phyloP scores from a whole-genome alignment of 2,888 invertebrate species.

The Scaptomyza cyrtandrae region DNA sequence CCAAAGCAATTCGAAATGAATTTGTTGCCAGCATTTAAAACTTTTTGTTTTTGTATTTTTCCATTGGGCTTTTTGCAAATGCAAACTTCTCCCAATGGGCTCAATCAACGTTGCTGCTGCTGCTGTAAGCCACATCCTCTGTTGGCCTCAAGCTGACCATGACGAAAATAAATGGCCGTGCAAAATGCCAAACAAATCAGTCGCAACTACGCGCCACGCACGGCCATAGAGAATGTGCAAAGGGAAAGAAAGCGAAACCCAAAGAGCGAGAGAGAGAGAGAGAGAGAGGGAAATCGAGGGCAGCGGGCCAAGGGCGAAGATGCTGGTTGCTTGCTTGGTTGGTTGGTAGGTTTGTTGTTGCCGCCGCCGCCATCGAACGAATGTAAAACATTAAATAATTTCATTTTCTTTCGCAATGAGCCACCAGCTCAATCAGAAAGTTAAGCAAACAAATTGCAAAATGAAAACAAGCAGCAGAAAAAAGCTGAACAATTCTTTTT shows the following conservation, averaged over 20 bases:
- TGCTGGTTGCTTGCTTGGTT: no score
- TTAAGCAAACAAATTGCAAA: conserved; percentile 75
- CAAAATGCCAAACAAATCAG: conserved; percentile 74
- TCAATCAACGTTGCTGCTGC: conserved; percentile 44
- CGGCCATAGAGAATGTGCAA: conserved; percentile 16
- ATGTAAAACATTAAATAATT: conserved; percentile 73
- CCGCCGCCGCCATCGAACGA: conserved; percentile 40
- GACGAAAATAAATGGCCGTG: conserved; percentile 70
- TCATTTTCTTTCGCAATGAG: conserved; percentile 55
- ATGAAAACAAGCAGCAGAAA: conserved; percentile 64
- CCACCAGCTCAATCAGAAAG: conserved; percentile 76
- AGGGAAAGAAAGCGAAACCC: no score
- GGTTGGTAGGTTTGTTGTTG: no score
- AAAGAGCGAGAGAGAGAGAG: neutral
- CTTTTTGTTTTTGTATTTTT: neutral
- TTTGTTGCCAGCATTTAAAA: conserved; percentile 7
- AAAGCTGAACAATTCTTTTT: conserved; percentile 42
- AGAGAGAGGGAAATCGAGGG: conserved; percentile 11
- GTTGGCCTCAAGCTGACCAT: conserved; percentile 64
- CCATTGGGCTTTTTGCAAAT: neutral
- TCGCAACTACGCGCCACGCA: conserved; percentile 66
- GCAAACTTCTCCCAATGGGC: conserved; percentile 44
- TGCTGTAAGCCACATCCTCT: conserved; percentile 14
- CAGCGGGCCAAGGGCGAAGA: conserved; percentile 32
- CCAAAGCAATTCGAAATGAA: conserved; percentile 3